Evolutionary conservation across 92 coral and sea anemone genomes (phyloP).

Genomic region (Palythoa caribaeorum): DNA sequence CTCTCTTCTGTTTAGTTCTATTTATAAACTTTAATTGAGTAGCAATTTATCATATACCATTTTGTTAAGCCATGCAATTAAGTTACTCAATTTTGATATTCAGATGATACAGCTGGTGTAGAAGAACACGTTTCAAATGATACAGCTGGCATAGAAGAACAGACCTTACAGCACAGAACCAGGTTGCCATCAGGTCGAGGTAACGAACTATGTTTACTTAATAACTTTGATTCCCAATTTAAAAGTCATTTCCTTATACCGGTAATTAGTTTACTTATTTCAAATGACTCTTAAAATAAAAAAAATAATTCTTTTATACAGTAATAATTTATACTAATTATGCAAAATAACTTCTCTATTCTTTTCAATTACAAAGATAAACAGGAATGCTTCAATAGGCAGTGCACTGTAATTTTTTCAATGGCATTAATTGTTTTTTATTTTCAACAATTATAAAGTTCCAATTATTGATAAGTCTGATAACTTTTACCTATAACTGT

Average conservation of each 20-base stretch:
- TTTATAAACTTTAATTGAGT: too few relatives aligned
- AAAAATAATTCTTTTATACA: neutral
- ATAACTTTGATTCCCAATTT: neutral
- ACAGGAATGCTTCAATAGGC: neutral
- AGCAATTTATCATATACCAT: too few relatives aligned
- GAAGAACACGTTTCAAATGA: neutral
- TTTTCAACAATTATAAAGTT: constrained; percentile 2
- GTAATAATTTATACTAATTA: neutral
- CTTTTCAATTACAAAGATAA: neutral
- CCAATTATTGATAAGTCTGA: neutral
- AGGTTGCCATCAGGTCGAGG: constrained; percentile 9
- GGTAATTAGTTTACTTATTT: neutral
- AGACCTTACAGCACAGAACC: constrained; percentile 10
- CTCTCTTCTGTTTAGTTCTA: neutral
- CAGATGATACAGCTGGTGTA: neutral
- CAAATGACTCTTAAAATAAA: neutral
- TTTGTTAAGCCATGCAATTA: too few relatives aligned
- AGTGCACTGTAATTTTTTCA: constrained; percentile 2
- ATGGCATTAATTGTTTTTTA: neutral
- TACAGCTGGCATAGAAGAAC: neutral
- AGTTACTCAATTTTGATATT: too few relatives aligned
- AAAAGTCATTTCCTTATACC: neutral
- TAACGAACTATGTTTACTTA: neutral
- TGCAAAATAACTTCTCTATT: neutral
- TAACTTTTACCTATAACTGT: constrained; percentile 5